Conservation (phyloP, 2,797 vertebrate species). For the Intellagama lesueurii region DNA sequence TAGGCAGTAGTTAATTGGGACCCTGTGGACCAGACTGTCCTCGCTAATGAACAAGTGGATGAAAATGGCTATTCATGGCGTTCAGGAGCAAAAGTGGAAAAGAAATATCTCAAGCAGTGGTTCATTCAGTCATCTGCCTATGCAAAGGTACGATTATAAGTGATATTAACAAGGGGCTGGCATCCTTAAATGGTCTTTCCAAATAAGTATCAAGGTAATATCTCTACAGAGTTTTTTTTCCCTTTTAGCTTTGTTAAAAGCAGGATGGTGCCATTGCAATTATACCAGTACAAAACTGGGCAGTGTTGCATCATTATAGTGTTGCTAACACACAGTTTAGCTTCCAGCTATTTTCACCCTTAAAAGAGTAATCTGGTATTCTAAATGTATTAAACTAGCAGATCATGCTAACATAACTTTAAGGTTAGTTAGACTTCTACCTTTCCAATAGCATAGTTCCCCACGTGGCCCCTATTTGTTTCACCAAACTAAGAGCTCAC, state of each 20-base stretch:
- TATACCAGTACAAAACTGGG: background rate
- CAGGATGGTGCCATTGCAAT: background rate
- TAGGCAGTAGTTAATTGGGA: conserved; percentile 99
- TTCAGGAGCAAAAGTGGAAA: conserved; percentile 94
- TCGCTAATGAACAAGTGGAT: conserved; percentile 98
- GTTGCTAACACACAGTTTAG: background rate
- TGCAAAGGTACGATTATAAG: conserved; percentile 85
- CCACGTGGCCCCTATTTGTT: too few relatives aligned
- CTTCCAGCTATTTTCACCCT: background rate
- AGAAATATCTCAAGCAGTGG: conserved; percentile 96
- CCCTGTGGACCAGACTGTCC: conserved; percentile 93
- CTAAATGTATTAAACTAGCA: background rate
- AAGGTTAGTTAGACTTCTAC: background rate
- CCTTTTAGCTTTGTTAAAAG: background rate
- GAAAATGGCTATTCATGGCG: conserved; percentile 93
- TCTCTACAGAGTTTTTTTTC: background rate
- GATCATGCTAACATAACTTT: background rate
- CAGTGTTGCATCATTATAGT: background rate
- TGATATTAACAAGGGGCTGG: background rate
- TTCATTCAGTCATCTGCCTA: conserved; percentile 96
- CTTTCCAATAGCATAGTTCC: background rate
- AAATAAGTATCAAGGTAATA: background rate
- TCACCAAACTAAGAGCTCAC: too few relatives aligned
- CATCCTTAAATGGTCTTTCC: background rate
- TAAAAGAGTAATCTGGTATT: background rate